A percentile compares a stretch with the other conserved stretches of the same genome.
These are phyloP conservation scores for Pangasius mekongensis DNA, from an alignment of 2,797 vertebrate genomes.

Conservation along the genomic window DNA sequence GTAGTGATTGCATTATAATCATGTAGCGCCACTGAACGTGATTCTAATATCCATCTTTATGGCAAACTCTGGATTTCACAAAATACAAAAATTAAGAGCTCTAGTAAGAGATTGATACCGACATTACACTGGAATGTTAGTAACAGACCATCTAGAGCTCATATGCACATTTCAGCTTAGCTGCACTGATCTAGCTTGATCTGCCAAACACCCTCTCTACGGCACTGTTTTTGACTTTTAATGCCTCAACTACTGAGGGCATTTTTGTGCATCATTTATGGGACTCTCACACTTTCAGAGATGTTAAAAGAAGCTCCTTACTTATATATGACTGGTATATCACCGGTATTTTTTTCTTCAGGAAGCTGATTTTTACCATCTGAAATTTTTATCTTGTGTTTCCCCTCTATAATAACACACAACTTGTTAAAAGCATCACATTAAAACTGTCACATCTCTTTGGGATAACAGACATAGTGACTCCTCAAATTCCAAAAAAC, in stretches of 20 bases:
- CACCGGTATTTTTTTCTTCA: slow-evolving; percentile 29
- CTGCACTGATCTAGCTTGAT: not conserved
- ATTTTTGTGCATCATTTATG: slow-evolving; percentile 55
- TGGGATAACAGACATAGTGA: slow-evolving; percentile 3
- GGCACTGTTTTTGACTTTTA: slow-evolving; percentile 24
- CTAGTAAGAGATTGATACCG: not conserved
- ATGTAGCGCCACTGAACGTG: not conserved
- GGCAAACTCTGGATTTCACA: not conserved
- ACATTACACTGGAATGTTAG: not conserved
- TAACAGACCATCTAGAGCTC: not conserved
- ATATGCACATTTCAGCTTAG: not conserved
- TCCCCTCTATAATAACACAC: not conserved
- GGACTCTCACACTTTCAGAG: slow-evolving; percentile 57
- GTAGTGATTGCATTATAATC: not conserved
- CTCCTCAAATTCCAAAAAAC: slow-evolving; percentile 49
- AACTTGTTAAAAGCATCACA: slow-evolving; percentile 17
- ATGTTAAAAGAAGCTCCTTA: slow-evolving; percentile 42
- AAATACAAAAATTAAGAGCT: not conserved
- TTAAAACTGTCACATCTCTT: not conserved
- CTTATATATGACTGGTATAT: slow-evolving; percentile 49
- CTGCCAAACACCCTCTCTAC: not conserved
- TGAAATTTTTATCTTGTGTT: slow-evolving; percentile 10
- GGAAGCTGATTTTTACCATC: not conserved
- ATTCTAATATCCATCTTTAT: not conserved
- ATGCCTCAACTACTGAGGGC: not conserved